Evolutionary conservation across 2,113 vertebrate genomes (phyloP).

Genomic region (Motacilla alba): DNA sequence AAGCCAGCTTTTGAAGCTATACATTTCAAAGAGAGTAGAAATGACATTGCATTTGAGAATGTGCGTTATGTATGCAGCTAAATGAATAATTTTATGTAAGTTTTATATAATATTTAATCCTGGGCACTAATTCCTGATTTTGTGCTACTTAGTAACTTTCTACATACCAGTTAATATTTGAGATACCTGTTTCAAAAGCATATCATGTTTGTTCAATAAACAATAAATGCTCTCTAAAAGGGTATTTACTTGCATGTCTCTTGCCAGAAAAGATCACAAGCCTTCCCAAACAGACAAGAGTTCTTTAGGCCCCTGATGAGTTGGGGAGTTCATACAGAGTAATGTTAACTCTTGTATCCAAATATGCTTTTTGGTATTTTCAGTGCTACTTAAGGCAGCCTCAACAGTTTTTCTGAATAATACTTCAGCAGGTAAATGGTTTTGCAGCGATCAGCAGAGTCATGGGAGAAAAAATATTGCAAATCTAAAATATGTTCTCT

Average conservation of each 20-base stretch:
- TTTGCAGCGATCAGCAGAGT: background rate
- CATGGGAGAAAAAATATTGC: background rate
- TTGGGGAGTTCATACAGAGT: background rate
- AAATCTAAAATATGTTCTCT: background rate
- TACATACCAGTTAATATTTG: background rate
- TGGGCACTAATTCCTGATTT: background rate
- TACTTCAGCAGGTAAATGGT: background rate
- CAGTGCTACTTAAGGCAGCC: background rate
- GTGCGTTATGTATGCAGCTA: background rate
- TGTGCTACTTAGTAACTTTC: background rate
- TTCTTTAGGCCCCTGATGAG: background rate
- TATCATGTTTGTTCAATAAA: background rate
- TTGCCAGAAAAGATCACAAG: background rate
- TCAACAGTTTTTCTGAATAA: background rate
- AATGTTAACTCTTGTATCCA: background rate
- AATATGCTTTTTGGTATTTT: background rate
- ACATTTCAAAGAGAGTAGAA: background rate
- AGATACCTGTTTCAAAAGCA: background rate
- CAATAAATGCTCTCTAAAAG: background rate
- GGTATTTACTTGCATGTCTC: background rate
- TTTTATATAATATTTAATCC: background rate
- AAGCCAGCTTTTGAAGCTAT: background rate
- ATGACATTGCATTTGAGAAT: background rate
- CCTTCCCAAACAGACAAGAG: background rate
- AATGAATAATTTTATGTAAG: background rate